These are phyloP conservation scores for Holothuria scabra DNA, from an alignment of 53 echinoderm and acorn worm species.

Conservation along the genomic window DNA sequence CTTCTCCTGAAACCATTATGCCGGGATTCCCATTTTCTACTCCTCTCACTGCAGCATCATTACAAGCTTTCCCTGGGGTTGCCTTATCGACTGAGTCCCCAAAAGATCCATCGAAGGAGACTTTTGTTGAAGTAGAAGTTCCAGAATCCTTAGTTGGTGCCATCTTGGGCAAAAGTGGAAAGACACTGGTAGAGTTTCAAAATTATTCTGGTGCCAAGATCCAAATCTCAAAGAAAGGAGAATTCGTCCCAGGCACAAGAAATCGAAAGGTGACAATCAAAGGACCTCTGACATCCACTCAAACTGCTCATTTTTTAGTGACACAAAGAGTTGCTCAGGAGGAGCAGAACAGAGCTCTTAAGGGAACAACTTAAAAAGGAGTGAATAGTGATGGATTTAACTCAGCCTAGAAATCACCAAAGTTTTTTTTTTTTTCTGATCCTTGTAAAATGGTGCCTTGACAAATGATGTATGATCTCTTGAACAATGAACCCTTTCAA, in stretches of 20 bases:
- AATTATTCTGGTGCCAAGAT: constrained; percentile 95
- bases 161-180: constrained; percentile 95
- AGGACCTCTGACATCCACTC: constrained; percentile 86
- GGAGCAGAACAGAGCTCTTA: constrained; percentile 96
- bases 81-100: constrained; percentile 54
- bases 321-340: constrained; percentile 93
- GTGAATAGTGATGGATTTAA: constrained; percentile 41
- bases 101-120: constrained; percentile 81
- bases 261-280: constrained; percentile 99
- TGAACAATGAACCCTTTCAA: constrained; percentile 19
- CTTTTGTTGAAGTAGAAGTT: constrained; percentile 89
- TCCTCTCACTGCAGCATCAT: constrained; percentile 47
- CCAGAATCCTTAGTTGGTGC: constrained; percentile 98
- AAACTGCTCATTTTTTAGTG: constrained; percentile 94
- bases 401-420: constrained; percentile 42
- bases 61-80: constrained; percentile 34
- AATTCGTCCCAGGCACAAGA: constrained; percentile 96
- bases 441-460: constrained; percentile 56
- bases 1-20: constrained; percentile 62
- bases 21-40: constrained; percentile 64
- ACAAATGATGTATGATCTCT: constrained; percentile 51
- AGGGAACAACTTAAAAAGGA: constrained; percentile 85
- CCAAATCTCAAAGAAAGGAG: constrained; percentile 98
- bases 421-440: constrained; percentile 49
- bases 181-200: constrained; percentile 99